Base-by-base conservation (phyloP, 2,888 invertebrate species). In the Lepidochrysops patricia region DNA sequence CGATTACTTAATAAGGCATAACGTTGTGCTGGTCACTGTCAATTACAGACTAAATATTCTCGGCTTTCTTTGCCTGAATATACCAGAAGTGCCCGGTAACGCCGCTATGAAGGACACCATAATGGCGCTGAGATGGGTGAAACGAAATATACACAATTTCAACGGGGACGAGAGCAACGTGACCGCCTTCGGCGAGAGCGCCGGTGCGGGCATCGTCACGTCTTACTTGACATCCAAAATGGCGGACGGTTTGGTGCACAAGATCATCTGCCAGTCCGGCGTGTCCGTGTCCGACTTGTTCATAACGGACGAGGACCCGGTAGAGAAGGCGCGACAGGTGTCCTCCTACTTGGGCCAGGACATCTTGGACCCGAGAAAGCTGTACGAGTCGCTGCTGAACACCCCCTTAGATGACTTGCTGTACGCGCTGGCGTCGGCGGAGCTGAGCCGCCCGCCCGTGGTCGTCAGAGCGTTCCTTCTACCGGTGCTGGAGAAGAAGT, bases 41-140 rank as follows among this genome's bases (percentile, higher is more conserved):
- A 88, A 87, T 62, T 88, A 84, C 56, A 78, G 88, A 61, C 64
- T 87, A 13, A 74, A 80, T 68, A 70, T 82, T 35, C 63, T 89
- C 6, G 89, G 88, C 0, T 85, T 84, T 64, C 62, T 88, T 0
- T 82, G 83, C 60, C 68, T 88, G 43, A 66, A 85, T 60, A 75
- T 73, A 35, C 76, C 79, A 0, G 86, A 87, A 66, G 83, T 77
- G 0, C 85, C 88, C 0, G 88, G 88, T 0, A 89, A 88, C 60
- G 79, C 79, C 0, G 87, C 76, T 0, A 62, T 84, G 2, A 89
- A 88, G 69, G 89, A 89, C 52, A 71, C 77, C 0, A 70, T 77
- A 0, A 73, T 80, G 70, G 88, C 89, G 0, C 63, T 89, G 2
- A 75, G 70, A 70, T 89, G 89, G 89, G 80, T 89, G 0, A 76